A percentile compares a stretch with the other conserved stretches of the same genome.
These are phyloP conservation scores for Sinonovacula constricta DNA, from an alignment of 1,140 invertebrate species.

Conservation along the genomic window DNA sequence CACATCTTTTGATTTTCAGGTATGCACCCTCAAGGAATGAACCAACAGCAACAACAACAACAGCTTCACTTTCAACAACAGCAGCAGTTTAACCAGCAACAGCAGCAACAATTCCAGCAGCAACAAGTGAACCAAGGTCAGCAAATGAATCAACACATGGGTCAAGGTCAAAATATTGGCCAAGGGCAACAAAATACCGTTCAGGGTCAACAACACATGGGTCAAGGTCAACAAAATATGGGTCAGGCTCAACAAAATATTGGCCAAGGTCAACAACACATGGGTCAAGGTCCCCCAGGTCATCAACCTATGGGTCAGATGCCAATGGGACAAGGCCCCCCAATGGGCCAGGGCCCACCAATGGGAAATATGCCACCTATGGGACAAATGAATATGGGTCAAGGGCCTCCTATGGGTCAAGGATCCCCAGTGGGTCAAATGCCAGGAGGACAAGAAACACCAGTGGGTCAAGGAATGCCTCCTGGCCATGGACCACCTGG, in stretches of 20 bases:
- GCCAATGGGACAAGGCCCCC: constrained; percentile 14
- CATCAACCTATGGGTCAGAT: constrained; percentile 8
- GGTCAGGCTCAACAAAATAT: constrained; percentile 1
- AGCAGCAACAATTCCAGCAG: constrained; percentile 34
- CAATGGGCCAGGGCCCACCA: background rate
- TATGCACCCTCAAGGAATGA: constrained; percentile 50
- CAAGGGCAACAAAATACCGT: constrained; percentile 34
- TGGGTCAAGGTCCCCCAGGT: constrained; percentile 29
- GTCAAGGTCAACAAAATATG: constrained; percentile 1
- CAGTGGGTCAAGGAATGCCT: background rate
- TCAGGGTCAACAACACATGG: constrained; percentile 8
- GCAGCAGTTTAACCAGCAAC: constrained; percentile 40
- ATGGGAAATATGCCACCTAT: no score
- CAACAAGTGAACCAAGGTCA: constrained; percentile 15
- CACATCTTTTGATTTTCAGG: background rate
- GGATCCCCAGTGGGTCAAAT: background rate
- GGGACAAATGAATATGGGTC: constrained; percentile 16
- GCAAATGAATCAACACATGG: background rate
- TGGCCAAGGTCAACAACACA: constrained; percentile 19
- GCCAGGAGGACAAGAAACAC: background rate
- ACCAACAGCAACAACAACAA: constrained; percentile 55
- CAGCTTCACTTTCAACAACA: constrained; percentile 49
- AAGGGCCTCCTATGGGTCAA: background rate
- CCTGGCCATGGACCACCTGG: background rate
- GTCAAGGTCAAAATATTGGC: constrained; percentile 25